A percentile compares a stretch with the other conserved stretches of the same genome.
Conservation (phyloP, 2,888 invertebrate species). For the Drosophila monieri region DNA sequence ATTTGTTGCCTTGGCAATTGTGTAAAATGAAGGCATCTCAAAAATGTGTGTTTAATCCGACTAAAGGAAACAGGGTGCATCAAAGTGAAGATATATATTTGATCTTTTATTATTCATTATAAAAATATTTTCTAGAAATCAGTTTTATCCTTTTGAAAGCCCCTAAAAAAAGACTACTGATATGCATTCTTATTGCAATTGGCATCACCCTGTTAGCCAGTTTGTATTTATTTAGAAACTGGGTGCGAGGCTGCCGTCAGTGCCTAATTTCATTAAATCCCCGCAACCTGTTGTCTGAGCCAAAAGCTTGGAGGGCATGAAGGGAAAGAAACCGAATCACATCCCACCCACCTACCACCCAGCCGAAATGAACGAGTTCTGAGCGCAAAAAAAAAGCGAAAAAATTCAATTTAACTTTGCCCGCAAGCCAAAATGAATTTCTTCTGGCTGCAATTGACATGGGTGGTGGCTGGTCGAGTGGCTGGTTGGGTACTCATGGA, state of each 20-base stretch:
- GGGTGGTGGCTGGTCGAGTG: constrained; percentile 1
- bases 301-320: constrained; percentile 8
- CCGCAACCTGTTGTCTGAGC: constrained; percentile 66
- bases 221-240: constrained; percentile 14
- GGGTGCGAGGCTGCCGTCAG: constrained; percentile 7
- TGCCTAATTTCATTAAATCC: constrained; percentile 74
- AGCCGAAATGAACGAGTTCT: constrained; percentile 38
- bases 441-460: constrained; percentile 59
- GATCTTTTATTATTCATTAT: too few relatives aligned
- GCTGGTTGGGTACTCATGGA: not conserved
- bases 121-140: too few relatives aligned
- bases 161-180: too few relatives aligned
- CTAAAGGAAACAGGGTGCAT: constrained; percentile 58
- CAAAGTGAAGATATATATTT: not conserved
- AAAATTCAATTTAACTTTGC: constrained; percentile 70
- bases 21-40: constrained; percentile 60
- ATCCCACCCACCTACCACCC: not conserved
- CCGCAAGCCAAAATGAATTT: constrained; percentile 51
- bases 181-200: not conserved
- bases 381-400: constrained; percentile 18
- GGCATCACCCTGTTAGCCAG: constrained; percentile 49
- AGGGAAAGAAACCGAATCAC: constrained; percentile 20
- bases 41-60: constrained; percentile 52
- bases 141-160: not conserved
- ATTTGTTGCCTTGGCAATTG: constrained; percentile 63